Base-by-base conservation (phyloP, 2,797 vertebrate genomes). In the Thripadectes ignobilis region DNA sequence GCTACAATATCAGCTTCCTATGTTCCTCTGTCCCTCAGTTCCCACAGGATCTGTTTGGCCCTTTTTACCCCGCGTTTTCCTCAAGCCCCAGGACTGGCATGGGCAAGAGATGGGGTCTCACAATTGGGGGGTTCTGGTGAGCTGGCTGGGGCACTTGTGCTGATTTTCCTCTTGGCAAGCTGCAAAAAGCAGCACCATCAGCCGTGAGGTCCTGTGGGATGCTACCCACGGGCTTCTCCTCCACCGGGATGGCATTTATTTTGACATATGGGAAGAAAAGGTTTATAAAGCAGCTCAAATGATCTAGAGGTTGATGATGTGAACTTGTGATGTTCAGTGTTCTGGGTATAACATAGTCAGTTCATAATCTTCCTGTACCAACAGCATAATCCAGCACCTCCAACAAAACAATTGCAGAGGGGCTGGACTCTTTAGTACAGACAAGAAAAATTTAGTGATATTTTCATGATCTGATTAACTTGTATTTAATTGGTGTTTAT, bases 401-500 rank as follows among this genome's bases (percentile, higher is more conserved):
- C 41, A 73, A 41, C 65, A 87, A 51, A 81, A 41, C 30, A 52
- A 7, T 77, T 0, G 3, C 55, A 55, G 39, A 62, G 24, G 10
- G 48, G 34, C 79, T 76, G 23, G 24, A 73, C 66, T 24, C 13
- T 84, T 93, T 77, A 30, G 14, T 86, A 58, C 36, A 73, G 38
- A 43, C 38, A 34, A 51, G 43, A 62, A 18, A 71, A 65, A 66
- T 26, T 23, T 71, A 74, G 29, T 52, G 48, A 65, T 41, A 29
- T 85, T 77, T 90, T 77, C 9, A 14, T 66, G 30, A 71, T 58
- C 57, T 57, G 79, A 48, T 81, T 92, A n/a, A 45, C 57, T 85
- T 75, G 13, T 65, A 45, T 71, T 78, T 85, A 36, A 45, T 61
- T 85, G 62, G 11, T 65, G 39, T 69, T 77, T 85, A 34, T 41